phyloP scores from a whole-genome alignment of 1,140 invertebrate species.

The Drepana arcuata region DNA sequence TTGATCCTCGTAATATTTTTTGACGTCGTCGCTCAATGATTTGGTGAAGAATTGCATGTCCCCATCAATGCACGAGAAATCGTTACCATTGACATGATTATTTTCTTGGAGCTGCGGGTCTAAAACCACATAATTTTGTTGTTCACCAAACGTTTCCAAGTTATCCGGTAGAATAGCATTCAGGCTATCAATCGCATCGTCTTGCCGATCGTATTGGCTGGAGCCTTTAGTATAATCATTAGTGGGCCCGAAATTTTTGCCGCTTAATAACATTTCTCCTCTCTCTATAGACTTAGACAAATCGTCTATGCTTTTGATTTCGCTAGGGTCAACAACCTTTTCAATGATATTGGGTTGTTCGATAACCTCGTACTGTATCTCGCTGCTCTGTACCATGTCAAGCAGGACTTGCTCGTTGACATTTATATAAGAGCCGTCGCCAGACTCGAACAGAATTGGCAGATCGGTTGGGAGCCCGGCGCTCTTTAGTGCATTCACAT shows the following conservation, averaged over 20 bases:
- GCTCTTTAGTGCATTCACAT: slow-evolving; percentile 70
- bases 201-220: slow-evolving; percentile 22
- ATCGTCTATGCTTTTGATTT: slow-evolving; percentile 67
- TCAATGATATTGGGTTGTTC: slow-evolving; percentile 68
- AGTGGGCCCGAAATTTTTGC: slow-evolving; percentile 23
- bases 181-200: slow-evolving; percentile 50
- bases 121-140: slow-evolving; percentile 51
- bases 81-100: slow-evolving; percentile 38
- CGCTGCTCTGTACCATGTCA: slow-evolving; percentile 71
- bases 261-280: slow-evolving; percentile 48
- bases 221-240: slow-evolving; percentile 35
- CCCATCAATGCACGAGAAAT: slow-evolving; percentile 58
- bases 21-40: slow-evolving; percentile 61
- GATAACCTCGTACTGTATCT: slow-evolving; percentile 71
- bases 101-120: slow-evolving; percentile 35
- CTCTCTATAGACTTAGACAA: slow-evolving; percentile 62
- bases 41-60: slow-evolving; percentile 64
- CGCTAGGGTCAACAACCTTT: slow-evolving; percentile 57
- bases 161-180: slow-evolving; percentile 56
- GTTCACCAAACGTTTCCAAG: slow-evolving; percentile 49
- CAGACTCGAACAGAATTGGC: slow-evolving; percentile 71
- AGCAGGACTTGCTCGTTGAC: slow-evolving; percentile 73
- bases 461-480: slow-evolving; percentile 71
- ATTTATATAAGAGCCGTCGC: slow-evolving; percentile 72
- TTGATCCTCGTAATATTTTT: slow-evolving; percentile 60